Conservation (phyloP, 2,113 vertebrate species). For the Formicarius rufipectus region DNA sequence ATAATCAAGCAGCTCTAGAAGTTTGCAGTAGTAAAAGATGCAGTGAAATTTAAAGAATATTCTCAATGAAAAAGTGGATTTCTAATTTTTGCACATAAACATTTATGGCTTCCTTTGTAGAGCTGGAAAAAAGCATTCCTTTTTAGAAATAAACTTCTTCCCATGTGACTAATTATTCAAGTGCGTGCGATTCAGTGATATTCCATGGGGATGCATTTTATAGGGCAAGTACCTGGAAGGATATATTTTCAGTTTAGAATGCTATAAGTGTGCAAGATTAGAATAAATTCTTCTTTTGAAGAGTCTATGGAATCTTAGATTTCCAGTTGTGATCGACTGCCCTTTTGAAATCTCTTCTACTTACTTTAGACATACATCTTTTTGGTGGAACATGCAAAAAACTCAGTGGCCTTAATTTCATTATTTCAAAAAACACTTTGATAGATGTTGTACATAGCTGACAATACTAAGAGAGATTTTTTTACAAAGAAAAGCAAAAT, state of each 20-base stretch:
- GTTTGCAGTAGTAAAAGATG: neutral
- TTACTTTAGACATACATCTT: neutral
- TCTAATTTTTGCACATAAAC: neutral
- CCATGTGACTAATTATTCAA: neutral
- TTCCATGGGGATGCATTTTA: neutral
- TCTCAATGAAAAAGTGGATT: neutral
- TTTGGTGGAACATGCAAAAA: neutral
- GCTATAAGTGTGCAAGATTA: neutral
- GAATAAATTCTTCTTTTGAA: neutral
- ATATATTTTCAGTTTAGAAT: neutral
- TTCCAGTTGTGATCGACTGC: neutral
- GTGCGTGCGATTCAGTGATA: neutral
- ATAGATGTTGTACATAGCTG: neutral
- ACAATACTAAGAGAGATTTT: neutral
- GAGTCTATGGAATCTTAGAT: neutral
- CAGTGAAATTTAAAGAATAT: neutral
- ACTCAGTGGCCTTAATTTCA: neutral
- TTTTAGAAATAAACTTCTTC: neutral
- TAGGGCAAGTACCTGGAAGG: neutral
- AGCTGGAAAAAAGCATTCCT: neutral
- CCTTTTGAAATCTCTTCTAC: neutral
- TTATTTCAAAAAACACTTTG: neutral
- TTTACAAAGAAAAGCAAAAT: constrained; percentile 13
- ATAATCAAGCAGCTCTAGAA: neutral
- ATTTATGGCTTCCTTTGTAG: neutral